Base-by-base conservation (phyloP, 2,113 vertebrate genomes). In the Stigmatopora argus region DNA sequence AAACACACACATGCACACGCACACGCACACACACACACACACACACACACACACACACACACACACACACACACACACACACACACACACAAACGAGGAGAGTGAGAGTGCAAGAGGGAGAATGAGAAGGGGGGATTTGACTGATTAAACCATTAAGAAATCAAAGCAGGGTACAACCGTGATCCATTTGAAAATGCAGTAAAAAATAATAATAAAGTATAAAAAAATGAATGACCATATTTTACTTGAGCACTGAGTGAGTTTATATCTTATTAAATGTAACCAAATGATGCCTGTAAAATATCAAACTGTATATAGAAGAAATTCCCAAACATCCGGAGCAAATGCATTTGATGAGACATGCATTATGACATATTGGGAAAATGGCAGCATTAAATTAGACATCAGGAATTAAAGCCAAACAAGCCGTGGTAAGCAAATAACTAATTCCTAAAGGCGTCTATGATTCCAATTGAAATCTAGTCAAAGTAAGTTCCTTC, bases 401-500 rank as follows among this genome's bases (percentile, higher is more conserved):
- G 17, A 52, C 46, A 13, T 21, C 59, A 15, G 19, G 46, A 69
- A 73, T 75, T 57, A 66, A 78, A 71, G 65, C 38, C 66, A 78
- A 48, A 18, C 53, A 79, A 60, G 46, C 47, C 67, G 64, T 59
- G 71, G 73, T 77, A 72, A 19, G 41, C 19, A 23, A 78, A 75
- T 53, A 64, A 77, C 58, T 75, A 74, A 78, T 73, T 77, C 74
- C 65, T 77, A 61, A 55, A 71, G 66, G 64, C 63, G 52, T 41
- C 70, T 78, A 87, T 85, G 81, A 82, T 86, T 89, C 83, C 70
- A 83, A 79, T 82, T 83, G 69, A 72, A 85, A 90, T 82, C 74
- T 84, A 83, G 90, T 90, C 82, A 91, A 85, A 87, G 83, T 86
- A 89, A 92, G 90, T 92, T 89, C 88, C 88, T 84, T 88, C 82